phyloP scores from a whole-genome alignment of 2,888 invertebrate genomes.

The Volucella inanis region DNA sequence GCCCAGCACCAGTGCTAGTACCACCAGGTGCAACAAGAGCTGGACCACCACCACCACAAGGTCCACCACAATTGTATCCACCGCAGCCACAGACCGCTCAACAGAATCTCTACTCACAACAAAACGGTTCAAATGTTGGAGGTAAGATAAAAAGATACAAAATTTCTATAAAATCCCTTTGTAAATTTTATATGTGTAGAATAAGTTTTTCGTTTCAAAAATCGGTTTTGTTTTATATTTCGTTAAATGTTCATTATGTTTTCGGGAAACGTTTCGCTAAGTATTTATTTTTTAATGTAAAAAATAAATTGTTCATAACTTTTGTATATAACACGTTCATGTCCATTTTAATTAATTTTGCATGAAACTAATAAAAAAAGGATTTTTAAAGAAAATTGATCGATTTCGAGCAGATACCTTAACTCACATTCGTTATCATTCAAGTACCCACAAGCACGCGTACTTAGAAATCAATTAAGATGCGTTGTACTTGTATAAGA shows the following conservation, averaged over 20 bases:
- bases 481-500: no score
- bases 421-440: no score
- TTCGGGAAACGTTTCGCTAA: not conserved
- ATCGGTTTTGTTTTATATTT: slow-evolving; percentile 20
- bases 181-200: slow-evolving; percentile 2
- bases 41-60: slow-evolving; percentile 88
- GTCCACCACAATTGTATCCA: slow-evolving; percentile 87
- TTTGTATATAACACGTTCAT: slow-evolving; percentile 18
- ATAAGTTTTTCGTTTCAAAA: slow-evolving; percentile 1
- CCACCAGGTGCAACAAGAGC: slow-evolving; percentile 88
- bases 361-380: not conserved
- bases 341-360: slow-evolving; percentile 2
- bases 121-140: slow-evolving; percentile 86
- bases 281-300: slow-evolving; percentile 2
- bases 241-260: slow-evolving; percentile 1
- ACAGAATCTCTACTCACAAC: slow-evolving; percentile 83
- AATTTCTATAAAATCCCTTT: not conserved
- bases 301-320: not conserved
- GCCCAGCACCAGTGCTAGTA: slow-evolving; percentile 95
- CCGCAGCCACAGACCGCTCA: slow-evolving; percentile 84
- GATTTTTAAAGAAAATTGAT: slow-evolving; percentile 20
- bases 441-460: no score
- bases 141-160: slow-evolving; percentile 82
- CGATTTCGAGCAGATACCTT: slow-evolving; percentile 8
- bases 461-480: no score